Conservation (phyloP, 2,113 vertebrate genomes). For the Rhinoptilus africanus region DNA sequence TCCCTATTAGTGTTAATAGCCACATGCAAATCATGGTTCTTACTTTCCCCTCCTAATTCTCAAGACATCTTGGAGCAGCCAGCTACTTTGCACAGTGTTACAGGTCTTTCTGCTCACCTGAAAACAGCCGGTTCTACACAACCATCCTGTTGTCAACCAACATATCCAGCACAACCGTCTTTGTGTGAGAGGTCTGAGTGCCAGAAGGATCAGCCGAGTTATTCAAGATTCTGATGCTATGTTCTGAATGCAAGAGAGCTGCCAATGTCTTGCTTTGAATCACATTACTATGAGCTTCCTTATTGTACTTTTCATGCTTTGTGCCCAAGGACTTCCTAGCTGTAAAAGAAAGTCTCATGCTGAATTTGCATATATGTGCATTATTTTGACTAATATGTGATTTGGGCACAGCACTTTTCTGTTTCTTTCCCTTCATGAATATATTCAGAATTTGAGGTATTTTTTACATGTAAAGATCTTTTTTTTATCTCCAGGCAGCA, state of each 20-base stretch:
- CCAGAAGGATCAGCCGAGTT: neutral
- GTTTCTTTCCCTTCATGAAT: neutral
- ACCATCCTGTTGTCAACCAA: neutral
- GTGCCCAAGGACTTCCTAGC: neutral
- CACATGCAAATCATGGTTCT: neutral
- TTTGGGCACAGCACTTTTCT: neutral
- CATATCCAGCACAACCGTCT: neutral
- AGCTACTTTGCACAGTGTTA: neutral
- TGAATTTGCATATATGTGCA: neutral
- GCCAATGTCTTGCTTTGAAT: neutral
- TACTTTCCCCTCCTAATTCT: slow-evolving; percentile 13
- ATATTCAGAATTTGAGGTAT: neutral
- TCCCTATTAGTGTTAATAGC: slow-evolving; percentile 37
- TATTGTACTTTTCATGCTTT: neutral
- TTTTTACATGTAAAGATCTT: neutral
- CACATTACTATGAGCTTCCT: neutral
- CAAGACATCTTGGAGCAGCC: neutral
- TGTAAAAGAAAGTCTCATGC: neutral
- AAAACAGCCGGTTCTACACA: neutral
- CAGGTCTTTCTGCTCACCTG: neutral
- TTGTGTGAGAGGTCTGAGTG: neutral
- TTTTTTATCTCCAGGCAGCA: neutral
- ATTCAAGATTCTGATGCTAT: neutral
- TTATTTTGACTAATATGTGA: neutral
- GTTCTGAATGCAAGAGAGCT: neutral